Evolutionary conservation across 2,888 invertebrate genomes (phyloP), one percentile per base, ranked within the genome.

Genomic region (Myopa testacea): DNA sequence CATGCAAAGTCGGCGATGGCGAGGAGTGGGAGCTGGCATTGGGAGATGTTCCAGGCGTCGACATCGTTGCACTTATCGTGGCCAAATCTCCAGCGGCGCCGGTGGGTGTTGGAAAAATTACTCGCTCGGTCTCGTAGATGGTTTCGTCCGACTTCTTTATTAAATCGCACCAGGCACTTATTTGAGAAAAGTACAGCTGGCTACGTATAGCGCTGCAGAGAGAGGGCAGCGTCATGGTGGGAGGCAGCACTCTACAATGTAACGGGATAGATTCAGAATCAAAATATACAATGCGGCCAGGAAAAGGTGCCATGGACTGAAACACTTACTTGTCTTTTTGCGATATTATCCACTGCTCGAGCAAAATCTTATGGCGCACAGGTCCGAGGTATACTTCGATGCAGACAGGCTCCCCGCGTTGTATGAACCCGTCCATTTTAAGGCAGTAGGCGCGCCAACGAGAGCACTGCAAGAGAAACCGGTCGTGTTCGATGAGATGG

Each of bases 151-250:
- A 86, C 77, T 89, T 88, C 65, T 88, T 87, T 72, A 90, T 83
- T 50, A 89, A 84, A 85, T 90, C 90, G 80, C 88, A 92, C 98
- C 98, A 98, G 76, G 98, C 97, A 73, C 97, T 95, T 82, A 98
- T 93, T 91, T 98, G 98, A 6, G 98, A 98, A 91, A 98, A 98
- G 91, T 98, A 97, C 79, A 98, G 92, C 89, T 97, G 97, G 7
- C 98, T 98, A 81, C 97, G 93, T 70, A 98, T 94, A 72, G 98
- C 98, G 90, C 96, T 96, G 86, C 97, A 92, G 83, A 98, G 91
- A 89, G 96, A 95, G 85, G 94, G 93, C 80, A 90, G 81, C 75
- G 89, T 89, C 89, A 89, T 89, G 69, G 93, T 93, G 45, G 95
- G 95, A 12, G 95, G 94, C 75, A 95, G 84, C 37, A 38, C 65